These are phyloP conservation scores for Porites australiensis DNA, from an alignment of 64 coral and sea anemone genomes.

Conservation along the genomic window DNA sequence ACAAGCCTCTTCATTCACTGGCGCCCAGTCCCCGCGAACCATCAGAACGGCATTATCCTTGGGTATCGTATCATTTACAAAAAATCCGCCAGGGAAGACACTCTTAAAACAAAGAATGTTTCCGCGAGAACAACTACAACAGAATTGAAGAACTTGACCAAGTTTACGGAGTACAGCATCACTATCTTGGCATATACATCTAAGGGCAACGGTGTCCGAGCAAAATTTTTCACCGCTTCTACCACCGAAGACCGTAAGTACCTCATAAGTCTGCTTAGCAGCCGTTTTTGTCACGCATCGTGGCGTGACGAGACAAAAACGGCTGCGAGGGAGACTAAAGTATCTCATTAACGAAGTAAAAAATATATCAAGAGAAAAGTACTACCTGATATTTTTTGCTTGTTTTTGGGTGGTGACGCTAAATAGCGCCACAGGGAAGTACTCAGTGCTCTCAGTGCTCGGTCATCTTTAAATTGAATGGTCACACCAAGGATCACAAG, in stretches of 20 bases:
- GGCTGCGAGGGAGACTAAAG: no score
- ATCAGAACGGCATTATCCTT: slow-evolving; percentile 75
- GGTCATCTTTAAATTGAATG: no score
- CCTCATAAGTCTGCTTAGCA: no score
- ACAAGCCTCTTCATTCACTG: slow-evolving; percentile 78
- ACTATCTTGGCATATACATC: slow-evolving; percentile 75
- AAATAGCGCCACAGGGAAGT: neutral
- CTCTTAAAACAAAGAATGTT: slow-evolving; percentile 10
- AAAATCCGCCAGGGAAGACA: slow-evolving; percentile 12
- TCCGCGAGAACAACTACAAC: slow-evolving; percentile 21
- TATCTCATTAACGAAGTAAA: no score
- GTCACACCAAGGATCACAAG: no score
- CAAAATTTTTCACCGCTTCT: slow-evolving; percentile 26
- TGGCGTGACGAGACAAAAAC: no score
- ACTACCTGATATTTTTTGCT: no score
- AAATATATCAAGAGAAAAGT: no score
- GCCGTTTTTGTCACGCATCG: no score
- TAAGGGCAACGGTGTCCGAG: slow-evolving; percentile 73
- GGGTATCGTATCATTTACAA: slow-evolving; percentile 88
- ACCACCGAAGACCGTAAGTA: slow-evolving; percentile 92
- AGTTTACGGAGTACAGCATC: slow-evolving; percentile 87
- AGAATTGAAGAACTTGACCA: slow-evolving; percentile 65
- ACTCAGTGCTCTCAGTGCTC: no score
- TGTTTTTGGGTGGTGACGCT: no score
- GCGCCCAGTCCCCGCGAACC: slow-evolving; percentile 66